phyloP scores from a whole-genome alignment of 1,140 invertebrate genomes.

The Drosophila baimaii region DNA sequence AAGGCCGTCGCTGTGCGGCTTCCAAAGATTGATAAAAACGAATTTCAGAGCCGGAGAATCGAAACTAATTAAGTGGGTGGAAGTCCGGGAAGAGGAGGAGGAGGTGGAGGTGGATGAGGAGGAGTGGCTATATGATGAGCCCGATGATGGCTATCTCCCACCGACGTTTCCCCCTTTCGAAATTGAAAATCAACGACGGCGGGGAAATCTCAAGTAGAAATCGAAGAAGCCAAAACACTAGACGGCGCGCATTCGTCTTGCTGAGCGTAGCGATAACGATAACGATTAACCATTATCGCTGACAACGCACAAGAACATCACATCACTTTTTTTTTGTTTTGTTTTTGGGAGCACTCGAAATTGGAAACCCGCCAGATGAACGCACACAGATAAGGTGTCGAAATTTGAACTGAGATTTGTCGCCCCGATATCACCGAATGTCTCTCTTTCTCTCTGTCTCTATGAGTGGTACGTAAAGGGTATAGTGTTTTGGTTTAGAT shows the following conservation, averaged over 20 bases:
- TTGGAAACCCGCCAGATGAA: slow-evolving; percentile 62
- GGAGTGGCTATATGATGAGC: slow-evolving; percentile 21
- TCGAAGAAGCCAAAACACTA: slow-evolving; percentile 23
- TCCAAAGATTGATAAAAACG: slow-evolving; percentile 66
- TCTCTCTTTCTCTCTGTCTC: background rate
- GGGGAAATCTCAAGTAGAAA: slow-evolving; percentile 55
- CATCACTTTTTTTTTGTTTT: slow-evolving; percentile 6
- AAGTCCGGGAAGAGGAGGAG: slow-evolving; percentile 13
- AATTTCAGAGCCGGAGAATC: slow-evolving; percentile 44
- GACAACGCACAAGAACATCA: slow-evolving; percentile 51
- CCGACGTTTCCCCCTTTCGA: slow-evolving; percentile 43
- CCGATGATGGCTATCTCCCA: slow-evolving; percentile 59
- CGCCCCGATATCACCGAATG: slow-evolving; percentile 29
- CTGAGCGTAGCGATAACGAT: slow-evolving; percentile 47
- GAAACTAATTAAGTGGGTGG: slow-evolving; percentile 75
- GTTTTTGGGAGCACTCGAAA: slow-evolving; percentile 57
- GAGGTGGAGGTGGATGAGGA: slow-evolving; percentile 9
- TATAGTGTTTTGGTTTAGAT: slow-evolving; percentile 3
- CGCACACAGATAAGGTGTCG: slow-evolving; percentile 59
- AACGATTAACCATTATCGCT: slow-evolving; percentile 66
- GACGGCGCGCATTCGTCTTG: slow-evolving; percentile 26
- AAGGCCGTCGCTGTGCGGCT: slow-evolving; percentile 44
- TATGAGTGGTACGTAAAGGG: background rate
- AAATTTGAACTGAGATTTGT: slow-evolving; percentile 71
- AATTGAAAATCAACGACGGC: slow-evolving; percentile 55